Conservation (phyloP, 37 sponge, comb jelly and placozoan genomes). For the Aplysina aerophoba region DNA sequence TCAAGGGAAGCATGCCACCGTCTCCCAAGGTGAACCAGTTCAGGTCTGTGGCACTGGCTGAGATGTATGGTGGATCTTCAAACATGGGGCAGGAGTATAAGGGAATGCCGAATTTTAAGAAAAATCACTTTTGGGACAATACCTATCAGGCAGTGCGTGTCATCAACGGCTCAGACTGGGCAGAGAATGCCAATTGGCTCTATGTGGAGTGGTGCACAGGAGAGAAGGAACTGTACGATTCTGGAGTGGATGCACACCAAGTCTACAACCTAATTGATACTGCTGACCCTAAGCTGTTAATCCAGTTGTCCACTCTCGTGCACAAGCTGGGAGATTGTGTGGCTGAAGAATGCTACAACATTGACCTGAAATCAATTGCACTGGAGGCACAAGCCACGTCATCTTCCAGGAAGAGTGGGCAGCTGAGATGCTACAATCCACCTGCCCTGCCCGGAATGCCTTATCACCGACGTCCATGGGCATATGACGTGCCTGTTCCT, state of each 20-base stretch:
- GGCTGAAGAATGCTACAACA: conserved; percentile 49
- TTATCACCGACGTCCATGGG: background rate
- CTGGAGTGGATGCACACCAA: conserved; percentile 45
- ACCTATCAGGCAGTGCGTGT: conserved; percentile 73
- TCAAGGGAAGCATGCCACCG: background rate
- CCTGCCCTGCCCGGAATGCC: conserved; percentile 45
- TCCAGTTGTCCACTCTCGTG: conserved; percentile 34
- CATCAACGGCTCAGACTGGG: conserved; percentile 71
- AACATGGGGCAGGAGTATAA: conserved; percentile 62
- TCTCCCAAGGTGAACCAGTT: conserved; percentile 50
- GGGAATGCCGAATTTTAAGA: conserved; percentile 51
- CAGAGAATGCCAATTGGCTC: conserved; percentile 67
- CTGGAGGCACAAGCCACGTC: background rate
- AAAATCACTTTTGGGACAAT: conserved; percentile 74
- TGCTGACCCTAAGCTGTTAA: conserved; percentile 15
- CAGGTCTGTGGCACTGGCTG: conserved; percentile 58
- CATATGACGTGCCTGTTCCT: conserved; percentile 1
- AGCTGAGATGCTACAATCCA: conserved; percentile 57
- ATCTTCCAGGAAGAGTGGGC: background rate
- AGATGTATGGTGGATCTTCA: conserved; percentile 77
- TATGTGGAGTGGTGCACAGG: conserved; percentile 82
- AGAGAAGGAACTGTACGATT: conserved; percentile 71
- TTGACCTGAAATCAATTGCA: conserved; percentile 25
- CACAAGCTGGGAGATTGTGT: conserved; percentile 38
- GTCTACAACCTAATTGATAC: conserved; percentile 39